Base-by-base conservation (phyloP, 2,797 vertebrate species). In the Hylomyscus alleni region DNA sequence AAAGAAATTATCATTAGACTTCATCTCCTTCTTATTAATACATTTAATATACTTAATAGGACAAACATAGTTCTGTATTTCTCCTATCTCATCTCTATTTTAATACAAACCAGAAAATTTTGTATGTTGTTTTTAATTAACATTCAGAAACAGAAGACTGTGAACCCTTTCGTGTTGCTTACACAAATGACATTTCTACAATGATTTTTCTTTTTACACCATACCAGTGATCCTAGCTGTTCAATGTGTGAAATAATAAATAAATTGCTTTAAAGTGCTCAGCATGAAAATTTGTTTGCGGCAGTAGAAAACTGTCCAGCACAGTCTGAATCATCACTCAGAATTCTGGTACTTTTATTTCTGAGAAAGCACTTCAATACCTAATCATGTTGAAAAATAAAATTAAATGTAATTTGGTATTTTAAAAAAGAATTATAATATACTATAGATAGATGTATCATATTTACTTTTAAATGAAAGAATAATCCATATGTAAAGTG, bases 291-390 rank as follows among this genome's bases (percentile, higher is more conserved):
- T 15, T 31, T 86, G 31, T 76, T 85, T 47, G 4, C 14, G 89
- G 20, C 0, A 52, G 37, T 65, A 84, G 52, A 96, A 95, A 91
- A 40, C 8, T 62, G 31, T 69, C 20, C 58, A 44, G 37, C 5
- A 50, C 10, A 14, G 0, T 62, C 14, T 78, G 52, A 90, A 80
- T 77, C 9, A n/a, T 12, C 76, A 29, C 22, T 80, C 11, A 65
- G 69, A 92, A 19, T 75, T 96, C 31, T 56, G n/a, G 29, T 29
- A 14, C 4, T 77, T 95, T 94, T 94, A 81, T 56, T 89, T 89
- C 20, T 31, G 3, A 93, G 54, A 86, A 47, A 93, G 75, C 2
- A 22, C 8, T 67, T 40, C 6, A 80, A 22, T 40, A 13, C 37
- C 58, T 94, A 58, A 78, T 56, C 20, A 22, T 10, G 54, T 40